Conservation (phyloP, 53 echinoderm and acorn worm genomes). For the Echinometra lucunter region DNA sequence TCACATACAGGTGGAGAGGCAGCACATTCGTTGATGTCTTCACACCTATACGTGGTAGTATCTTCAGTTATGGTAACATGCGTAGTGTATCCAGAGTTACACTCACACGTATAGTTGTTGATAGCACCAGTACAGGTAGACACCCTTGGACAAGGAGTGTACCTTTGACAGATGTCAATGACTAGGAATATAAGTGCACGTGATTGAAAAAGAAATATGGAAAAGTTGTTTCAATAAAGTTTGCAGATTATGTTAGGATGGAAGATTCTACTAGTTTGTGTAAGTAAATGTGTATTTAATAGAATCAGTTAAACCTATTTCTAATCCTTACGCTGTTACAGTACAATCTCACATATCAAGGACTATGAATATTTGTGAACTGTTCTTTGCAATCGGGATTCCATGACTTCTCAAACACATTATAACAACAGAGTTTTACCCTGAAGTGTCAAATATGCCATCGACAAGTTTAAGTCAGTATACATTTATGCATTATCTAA, state of each 20-base stretch:
- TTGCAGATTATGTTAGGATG: no score
- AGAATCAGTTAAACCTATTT: no score
- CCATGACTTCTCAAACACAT: no score
- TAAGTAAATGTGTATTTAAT: no score
- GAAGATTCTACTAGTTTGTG: no score
- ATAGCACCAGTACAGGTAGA: slow-evolving; percentile 17
- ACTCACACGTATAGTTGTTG: background rate
- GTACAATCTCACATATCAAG: no score
- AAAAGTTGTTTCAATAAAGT: no score
- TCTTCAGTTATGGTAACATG: background rate
- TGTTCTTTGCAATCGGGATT: no score
- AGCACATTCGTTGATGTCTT: slow-evolving; percentile 10
- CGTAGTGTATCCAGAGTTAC: slow-evolving; percentile 38
- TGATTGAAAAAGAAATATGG: no score
- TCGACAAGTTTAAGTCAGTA: background rate
- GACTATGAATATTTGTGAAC: no score
- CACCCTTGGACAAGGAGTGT: background rate
- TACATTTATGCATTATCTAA: background rate
- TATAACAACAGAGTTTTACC: background rate
- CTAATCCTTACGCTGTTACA: no score
- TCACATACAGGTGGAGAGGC: background rate
- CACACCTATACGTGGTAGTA: background rate
- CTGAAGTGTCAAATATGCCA: background rate
- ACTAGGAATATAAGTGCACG: background rate
- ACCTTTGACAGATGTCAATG: background rate